These are phyloP conservation scores for Aquatica leii DNA, from an alignment of 2,888 invertebrate species.

Conservation along the genomic window DNA sequence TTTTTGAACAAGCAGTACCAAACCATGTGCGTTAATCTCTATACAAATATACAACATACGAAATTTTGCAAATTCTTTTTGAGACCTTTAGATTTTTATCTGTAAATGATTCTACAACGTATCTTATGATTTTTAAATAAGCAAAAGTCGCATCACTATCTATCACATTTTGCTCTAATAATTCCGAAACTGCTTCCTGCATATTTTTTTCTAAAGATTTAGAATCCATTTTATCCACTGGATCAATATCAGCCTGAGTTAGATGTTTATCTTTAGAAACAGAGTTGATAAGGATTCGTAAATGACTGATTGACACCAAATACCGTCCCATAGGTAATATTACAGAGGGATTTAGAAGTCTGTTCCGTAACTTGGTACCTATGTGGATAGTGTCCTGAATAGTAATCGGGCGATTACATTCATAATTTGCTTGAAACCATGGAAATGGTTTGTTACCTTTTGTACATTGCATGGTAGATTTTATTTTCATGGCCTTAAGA, in stretches of 20 bases:
- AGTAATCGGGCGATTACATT: neutral
- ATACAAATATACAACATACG: too few relatives aligned
- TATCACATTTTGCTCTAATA: neutral
- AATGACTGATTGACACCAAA: neutral
- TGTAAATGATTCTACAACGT: neutral
- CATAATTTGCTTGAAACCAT: constrained; percentile 2
- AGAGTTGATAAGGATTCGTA: neutral
- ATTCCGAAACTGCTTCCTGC: neutral
- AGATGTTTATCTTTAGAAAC: neutral
- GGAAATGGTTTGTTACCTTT: neutral
- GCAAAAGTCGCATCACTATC: neutral
- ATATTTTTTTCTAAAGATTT: neutral
- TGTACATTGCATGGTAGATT: neutral
- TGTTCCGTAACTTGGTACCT: neutral
- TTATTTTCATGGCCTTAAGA: neutral
- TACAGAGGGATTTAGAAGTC: neutral
- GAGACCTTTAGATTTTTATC: too few relatives aligned
- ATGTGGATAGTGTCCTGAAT: neutral
- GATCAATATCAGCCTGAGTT: neutral
- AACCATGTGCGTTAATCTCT: too few relatives aligned
- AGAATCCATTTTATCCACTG: neutral
- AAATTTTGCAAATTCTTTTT: too few relatives aligned
- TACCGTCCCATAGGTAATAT: neutral
- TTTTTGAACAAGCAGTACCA: too few relatives aligned
- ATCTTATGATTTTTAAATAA: neutral